Evolutionary conservation across 2,113 vertebrate genomes (phyloP).

Genomic region (Candoia aspera): DNA sequence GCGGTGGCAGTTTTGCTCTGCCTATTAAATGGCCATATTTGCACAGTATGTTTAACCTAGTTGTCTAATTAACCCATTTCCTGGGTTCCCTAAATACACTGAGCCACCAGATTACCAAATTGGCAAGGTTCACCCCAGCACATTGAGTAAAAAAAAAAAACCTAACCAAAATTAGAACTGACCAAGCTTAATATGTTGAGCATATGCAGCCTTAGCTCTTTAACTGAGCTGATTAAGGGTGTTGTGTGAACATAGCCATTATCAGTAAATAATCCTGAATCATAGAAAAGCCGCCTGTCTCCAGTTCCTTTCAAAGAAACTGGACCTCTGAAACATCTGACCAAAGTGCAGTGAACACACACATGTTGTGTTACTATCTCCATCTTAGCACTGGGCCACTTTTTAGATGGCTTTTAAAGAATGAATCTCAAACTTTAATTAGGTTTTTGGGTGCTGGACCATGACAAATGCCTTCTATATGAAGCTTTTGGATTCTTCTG

Average conservation of each 20-base stretch:
- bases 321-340: not conserved
- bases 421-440: not conserved
- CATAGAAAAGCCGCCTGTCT: not conserved
- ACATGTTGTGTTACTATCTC: not conserved
- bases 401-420: not conserved
- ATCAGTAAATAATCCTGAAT: not conserved
- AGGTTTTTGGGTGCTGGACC: not conserved
- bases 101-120: not conserved
- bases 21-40: not conserved
- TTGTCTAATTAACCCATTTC: not conserved
- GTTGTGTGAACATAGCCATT: not conserved
- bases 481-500: not conserved
- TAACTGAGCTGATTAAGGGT: not conserved
- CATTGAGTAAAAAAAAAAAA: not conserved
- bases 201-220: not conserved
- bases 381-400: not conserved
- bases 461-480: not conserved
- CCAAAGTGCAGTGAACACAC: not conserved
- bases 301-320: not conserved
- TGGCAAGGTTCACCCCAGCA: not conserved
- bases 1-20: not conserved
- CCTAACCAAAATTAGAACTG: not conserved
- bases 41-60: not conserved
- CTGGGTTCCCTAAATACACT: not conserved
- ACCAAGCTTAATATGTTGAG: not conserved